Conservation (phyloP, 2,888 invertebrate species). For the Rhagonycha lutea region DNA sequence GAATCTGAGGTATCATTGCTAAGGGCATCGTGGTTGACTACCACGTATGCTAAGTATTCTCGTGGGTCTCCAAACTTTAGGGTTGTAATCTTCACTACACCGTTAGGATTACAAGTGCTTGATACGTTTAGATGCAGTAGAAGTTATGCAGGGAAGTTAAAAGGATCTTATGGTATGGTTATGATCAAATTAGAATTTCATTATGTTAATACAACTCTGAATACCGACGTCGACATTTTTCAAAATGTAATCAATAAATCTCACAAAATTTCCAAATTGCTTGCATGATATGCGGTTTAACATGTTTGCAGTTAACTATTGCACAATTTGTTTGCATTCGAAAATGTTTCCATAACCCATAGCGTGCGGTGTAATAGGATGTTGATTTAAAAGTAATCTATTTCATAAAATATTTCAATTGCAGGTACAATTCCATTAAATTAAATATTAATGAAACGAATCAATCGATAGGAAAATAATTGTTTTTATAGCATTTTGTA, state of each 20-base stretch:
- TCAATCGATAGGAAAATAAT: slow-evolving; percentile 13
- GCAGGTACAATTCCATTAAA: background rate
- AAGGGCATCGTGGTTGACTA: slow-evolving; percentile 36
- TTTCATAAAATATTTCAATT: slow-evolving; percentile 7
- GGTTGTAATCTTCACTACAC: slow-evolving; percentile 39
- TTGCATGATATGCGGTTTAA: background rate
- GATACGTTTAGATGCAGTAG: slow-evolving; percentile 40
- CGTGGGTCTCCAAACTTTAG: slow-evolving; percentile 39
- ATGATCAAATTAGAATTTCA: background rate
- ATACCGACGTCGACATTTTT: background rate
- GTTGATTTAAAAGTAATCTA: slow-evolving; percentile 10
- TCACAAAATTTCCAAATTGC: background rate
- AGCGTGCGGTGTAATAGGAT: background rate
- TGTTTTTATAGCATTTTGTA: slow-evolving; percentile 3
- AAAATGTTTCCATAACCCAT: background rate
- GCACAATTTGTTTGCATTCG: background rate
- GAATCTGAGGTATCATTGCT: slow-evolving; percentile 34
- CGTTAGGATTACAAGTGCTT: slow-evolving; percentile 37
- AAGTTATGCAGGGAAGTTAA: slow-evolving; percentile 19
- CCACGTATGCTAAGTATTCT: slow-evolving; percentile 43
- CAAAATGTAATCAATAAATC: background rate
- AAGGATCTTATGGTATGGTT: background rate
- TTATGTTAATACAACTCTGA: background rate
- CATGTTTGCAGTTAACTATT: background rate
- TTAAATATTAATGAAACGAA: slow-evolving; percentile 16